Evolutionary conservation across 2,113 vertebrate species (phyloP).

Genomic region (Petrocephalus zakoni): DNA sequence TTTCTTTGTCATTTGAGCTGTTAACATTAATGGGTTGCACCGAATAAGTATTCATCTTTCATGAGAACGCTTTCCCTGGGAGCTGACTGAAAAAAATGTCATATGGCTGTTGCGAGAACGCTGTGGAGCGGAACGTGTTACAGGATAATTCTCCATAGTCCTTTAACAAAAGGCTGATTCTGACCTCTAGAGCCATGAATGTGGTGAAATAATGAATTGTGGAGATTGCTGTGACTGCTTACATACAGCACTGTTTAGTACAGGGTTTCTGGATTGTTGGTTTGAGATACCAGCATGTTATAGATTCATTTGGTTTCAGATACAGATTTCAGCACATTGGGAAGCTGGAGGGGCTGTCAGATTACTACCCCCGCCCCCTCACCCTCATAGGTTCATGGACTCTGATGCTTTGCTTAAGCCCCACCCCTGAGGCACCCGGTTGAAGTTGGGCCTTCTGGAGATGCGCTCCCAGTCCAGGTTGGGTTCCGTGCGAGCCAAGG

Average conservation of each 20-base stretch:
- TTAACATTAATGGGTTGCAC: background rate
- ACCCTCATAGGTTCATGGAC: constrained; percentile 59
- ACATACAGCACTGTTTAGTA: background rate
- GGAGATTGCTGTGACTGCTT: background rate
- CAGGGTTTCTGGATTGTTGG: background rate
- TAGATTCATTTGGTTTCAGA: background rate
- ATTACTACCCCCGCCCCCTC: background rate
- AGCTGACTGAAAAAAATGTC: background rate
- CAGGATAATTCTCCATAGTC: background rate
- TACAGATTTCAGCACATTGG: background rate
- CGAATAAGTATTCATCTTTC: background rate
- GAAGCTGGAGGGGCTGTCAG: background rate
- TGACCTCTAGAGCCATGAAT: background rate
- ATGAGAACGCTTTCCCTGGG: background rate
- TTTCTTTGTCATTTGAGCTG: background rate
- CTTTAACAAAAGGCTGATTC: background rate
- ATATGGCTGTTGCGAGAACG: background rate
- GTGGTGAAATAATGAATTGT: background rate
- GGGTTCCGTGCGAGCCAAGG: constrained; percentile 45
- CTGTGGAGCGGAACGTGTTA: background rate
- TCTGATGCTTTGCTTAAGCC: constrained; percentile 53
- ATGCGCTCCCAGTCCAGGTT: constrained; percentile 60
- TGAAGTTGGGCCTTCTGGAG: constrained; percentile 70
- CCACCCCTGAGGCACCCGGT: constrained; percentile 69
- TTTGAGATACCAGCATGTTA: background rate